phyloP scores from a whole-genome alignment of 1,140 invertebrate genomes.

The Cepaea nemoralis region DNA sequence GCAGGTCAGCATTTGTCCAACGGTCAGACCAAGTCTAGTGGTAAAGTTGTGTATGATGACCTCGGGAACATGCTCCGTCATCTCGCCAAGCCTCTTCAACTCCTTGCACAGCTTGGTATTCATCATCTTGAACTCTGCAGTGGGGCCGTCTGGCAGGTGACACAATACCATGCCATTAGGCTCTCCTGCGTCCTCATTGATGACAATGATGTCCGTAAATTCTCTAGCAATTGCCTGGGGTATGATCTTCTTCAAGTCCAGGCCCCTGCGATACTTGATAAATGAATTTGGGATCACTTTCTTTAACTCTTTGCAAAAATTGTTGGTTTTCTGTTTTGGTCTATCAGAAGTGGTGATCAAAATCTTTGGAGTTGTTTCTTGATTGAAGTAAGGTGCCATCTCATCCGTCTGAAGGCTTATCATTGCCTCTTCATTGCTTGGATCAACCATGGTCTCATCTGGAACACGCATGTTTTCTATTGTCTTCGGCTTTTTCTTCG shows the following conservation, averaged over 20 bases:
- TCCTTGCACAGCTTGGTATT: constrained; percentile 73
- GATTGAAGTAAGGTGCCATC: constrained; percentile 87
- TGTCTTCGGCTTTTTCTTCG: constrained; percentile 88
- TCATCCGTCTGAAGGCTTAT: constrained; percentile 88
- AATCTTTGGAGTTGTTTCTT: constrained; percentile 91
- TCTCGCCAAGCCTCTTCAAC: constrained; percentile 73
- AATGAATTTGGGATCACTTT: constrained; percentile 92
- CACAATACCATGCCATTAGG: constrained; percentile 93
- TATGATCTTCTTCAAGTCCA: constrained; percentile 93
- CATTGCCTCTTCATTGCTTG: constrained; percentile 83
- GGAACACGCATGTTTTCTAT: constrained; percentile 91
- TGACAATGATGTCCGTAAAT: constrained; percentile 91
- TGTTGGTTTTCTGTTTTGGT: constrained; percentile 87
- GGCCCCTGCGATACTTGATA: constrained; percentile 83
- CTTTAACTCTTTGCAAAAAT: constrained; percentile 91
- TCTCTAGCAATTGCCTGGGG: constrained; percentile 82
- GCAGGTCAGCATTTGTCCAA: constrained; percentile 93
- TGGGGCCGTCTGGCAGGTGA: constrained; percentile 95
- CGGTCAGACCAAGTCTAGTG: constrained; percentile 89
- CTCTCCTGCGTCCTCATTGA: constrained; percentile 92
- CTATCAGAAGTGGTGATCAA: constrained; percentile 94
- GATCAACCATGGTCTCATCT: constrained; percentile 88
- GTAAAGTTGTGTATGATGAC: constrained; percentile 97
- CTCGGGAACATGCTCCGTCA: constrained; percentile 90
- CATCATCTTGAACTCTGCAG: constrained; percentile 83